Base-by-base conservation (phyloP, 2,113 vertebrate genomes). In the Galbula dea region DNA sequence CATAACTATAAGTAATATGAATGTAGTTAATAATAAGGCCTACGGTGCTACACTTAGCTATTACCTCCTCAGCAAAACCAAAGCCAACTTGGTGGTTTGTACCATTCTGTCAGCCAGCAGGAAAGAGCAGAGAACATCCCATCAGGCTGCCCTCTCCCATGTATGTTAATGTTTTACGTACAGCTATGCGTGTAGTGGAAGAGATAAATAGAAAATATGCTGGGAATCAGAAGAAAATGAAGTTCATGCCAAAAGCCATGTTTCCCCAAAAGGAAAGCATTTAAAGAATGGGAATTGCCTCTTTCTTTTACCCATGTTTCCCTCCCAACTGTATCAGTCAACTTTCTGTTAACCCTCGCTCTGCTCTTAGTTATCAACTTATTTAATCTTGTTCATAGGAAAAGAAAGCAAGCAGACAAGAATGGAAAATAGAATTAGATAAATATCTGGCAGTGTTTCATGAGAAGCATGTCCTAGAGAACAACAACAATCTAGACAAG, bases 221-320 rank as follows among this genome's bases (percentile, higher is more conserved):
- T 46, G 75, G 67, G 88, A 75, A 95, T 84, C 49, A 18, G 63
- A 89, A 84, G 57, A 59, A 91, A 89, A 94, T 77, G 3, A 86
- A 91, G 68, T 65, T 94, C n/a, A 54, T 72, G 57, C 51, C n/a
- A 83, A 74, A 36, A 27, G 12, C 17, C 67, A 9, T 68, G 48
- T 83, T 88, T 69, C 41, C 27, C n/a, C 48, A 81, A 76, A 84
- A 23, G 80, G 62, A 77, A 86, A 76, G 75, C 69, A 63, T 51
- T 88, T 74, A 57, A 75, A 63, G 46, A 55, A 11, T 87, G 77
- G 66, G 51, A 86, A 61, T 65, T 80, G 39, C 22, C 34, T 89
- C 27, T 86, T 88, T 72, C 37, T 69, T 72, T 94, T 86, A 82
- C 75, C 76, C 86, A 48, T 95, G 88, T 96, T 92, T 54, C 59